Base-by-base conservation (phyloP, 2,113 vertebrate species). In the Neolamprologus falcicula region DNA sequence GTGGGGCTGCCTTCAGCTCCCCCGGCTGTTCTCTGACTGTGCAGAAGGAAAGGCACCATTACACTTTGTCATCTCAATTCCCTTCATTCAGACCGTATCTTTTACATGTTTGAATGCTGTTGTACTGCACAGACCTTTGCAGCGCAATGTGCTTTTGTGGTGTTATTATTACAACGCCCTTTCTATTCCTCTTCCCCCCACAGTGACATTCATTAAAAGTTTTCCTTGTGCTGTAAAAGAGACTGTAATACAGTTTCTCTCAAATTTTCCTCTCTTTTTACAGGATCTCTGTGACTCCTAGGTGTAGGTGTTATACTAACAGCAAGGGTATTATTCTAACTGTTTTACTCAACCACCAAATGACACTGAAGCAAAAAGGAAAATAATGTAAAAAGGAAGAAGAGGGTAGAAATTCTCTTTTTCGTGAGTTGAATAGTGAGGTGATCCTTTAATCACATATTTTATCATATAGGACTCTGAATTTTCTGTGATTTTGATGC, bases 181-280 rank as follows among this genome's bases (percentile, higher is more conserved):
- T 55, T 3, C 19, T 9, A 66, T 78, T 84, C 55, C 47, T 85
- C 78, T 83, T 66, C 71, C 83, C 59, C 54, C 4, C 73, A 5
- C 26, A 21, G 59, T 83, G 85, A 92, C 90, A 89, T 91, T 92
- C 90, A 94, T 93, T 94, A 88, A 92, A 95, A 89, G 80, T 92
- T 92, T 91, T 68, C 45, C 66, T 88, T 63, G 53, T 92, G 84
- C 80, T 13, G n/a, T 76, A 63, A 63, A 55, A 79, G 57, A 89
- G 66, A 61, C 26, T 83, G 86, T 14, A 68, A 80, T 53, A 42
- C 73, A 54, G 80, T 86, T 88, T 80, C 66, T 50, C 42, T 83
- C 50, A 53, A 87, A 83, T 92, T 92, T 91, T 68, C 87, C 84
- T 40, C 85, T 53, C 78, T 92, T 85, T 80, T 16, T 40, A 47